Evolutionary conservation across 2,888 invertebrate species (phyloP).

Genomic region (Druceiella hillmani): DNA sequence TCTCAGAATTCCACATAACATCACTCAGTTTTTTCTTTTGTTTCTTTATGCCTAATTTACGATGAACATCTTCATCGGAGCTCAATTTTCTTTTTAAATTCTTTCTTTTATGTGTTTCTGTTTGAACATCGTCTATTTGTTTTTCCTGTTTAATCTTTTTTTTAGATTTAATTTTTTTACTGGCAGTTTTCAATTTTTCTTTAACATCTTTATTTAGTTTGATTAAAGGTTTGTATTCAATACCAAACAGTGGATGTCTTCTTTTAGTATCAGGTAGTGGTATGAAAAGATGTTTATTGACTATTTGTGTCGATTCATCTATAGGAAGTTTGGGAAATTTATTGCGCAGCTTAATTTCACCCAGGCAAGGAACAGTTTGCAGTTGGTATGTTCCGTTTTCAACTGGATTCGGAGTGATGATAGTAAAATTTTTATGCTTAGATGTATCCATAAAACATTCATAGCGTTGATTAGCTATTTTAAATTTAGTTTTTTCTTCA

Average conservation of each 20-base stretch:
- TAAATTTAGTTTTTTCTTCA: slow-evolving; percentile 34
- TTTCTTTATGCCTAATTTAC: too few species aligned
- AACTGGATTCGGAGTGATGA: not conserved
- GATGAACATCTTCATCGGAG: too few species aligned
- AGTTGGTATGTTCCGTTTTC: not conserved
- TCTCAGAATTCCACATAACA: slow-evolving; percentile 37
- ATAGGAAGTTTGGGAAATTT: slow-evolving; percentile 36
- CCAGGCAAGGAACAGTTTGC: too few species aligned
- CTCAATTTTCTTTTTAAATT: too few species aligned
- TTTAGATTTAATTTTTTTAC: too few species aligned
- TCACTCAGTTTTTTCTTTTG: not conserved
- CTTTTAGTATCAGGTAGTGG: slow-evolving; percentile 39
- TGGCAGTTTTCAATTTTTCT: too few species aligned
- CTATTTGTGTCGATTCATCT: slow-evolving; percentile 27
- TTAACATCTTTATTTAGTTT: too few species aligned
- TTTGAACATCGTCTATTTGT: too few species aligned
- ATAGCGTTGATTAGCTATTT: slow-evolving; percentile 34
- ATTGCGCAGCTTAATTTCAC: slow-evolving; percentile 33
- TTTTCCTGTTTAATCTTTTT: too few species aligned
- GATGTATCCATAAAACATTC: slow-evolving; percentile 30
- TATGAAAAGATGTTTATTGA: slow-evolving; percentile 28
- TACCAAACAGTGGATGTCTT: slow-evolving; percentile 40
- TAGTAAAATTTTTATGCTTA: too few species aligned
- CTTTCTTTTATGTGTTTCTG: too few species aligned
- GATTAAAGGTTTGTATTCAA: slow-evolving; percentile 34